Percentiles rank a stretch among this genome's conserved stretches.
Evolutionary conservation across 2,113 vertebrate species (phyloP).

Genomic region (Dolichotis patagonum): DNA sequence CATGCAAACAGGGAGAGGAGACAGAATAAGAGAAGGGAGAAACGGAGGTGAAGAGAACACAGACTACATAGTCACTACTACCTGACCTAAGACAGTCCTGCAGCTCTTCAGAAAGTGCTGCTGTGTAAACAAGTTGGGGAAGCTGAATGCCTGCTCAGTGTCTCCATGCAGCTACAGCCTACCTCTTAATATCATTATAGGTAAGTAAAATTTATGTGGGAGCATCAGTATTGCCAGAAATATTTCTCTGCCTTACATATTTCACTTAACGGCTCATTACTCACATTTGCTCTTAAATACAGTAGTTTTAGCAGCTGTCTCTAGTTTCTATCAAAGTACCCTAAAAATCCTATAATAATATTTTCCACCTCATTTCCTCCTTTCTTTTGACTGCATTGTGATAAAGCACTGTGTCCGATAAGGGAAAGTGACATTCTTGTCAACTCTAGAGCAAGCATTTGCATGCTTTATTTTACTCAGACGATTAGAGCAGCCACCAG

Average conservation of each 20-base stretch:
- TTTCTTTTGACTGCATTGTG: slow-evolving; percentile 68
- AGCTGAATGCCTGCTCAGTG: background rate
- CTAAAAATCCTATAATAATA: slow-evolving; percentile 77
- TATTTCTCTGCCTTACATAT: slow-evolving; percentile 69
- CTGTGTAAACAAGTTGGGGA: background rate
- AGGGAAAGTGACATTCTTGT: slow-evolving; percentile 73
- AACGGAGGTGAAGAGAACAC: background rate
- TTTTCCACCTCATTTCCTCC: slow-evolving; percentile 72
- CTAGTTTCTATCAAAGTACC: slow-evolving; percentile 68
- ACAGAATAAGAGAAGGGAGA: background rate
- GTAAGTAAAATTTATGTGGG: slow-evolving; percentile 56
- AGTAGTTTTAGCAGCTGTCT: slow-evolving; percentile 72
- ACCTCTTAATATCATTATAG: background rate
- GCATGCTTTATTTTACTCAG: slow-evolving; percentile 49
- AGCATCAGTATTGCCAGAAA: slow-evolving; percentile 39
- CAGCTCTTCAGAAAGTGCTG: background rate
- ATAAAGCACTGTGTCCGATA: slow-evolving; percentile 70
- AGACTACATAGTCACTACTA: background rate
- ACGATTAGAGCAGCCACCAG: slow-evolving; percentile 47
- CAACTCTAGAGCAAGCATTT: slow-evolving; percentile 54
- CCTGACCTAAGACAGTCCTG: background rate
- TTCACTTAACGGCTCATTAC: slow-evolving; percentile 66
- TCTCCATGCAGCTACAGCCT: background rate
- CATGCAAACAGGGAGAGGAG: background rate
- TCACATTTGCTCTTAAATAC: slow-evolving; percentile 73